phyloP scores from a whole-genome alignment of 2,113 vertebrate species.

The Stegostoma tigrinum region DNA sequence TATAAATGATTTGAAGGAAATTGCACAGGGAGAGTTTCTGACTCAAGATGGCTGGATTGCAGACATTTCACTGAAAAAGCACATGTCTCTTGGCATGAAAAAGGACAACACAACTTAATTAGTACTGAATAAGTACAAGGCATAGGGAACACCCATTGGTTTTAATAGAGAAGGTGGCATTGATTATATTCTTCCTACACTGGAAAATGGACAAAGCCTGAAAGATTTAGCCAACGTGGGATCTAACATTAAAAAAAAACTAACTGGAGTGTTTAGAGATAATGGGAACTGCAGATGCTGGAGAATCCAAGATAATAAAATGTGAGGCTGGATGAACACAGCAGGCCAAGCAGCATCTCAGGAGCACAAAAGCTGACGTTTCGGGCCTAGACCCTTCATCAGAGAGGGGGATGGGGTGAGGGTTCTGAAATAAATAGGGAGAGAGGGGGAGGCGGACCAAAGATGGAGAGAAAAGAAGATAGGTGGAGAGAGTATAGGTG shows the following conservation, averaged over 20 bases:
- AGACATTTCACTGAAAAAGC: not conserved
- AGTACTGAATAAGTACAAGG: not conserved
- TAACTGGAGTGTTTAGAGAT: too few relatives aligned
- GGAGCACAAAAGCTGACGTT: too few relatives aligned
- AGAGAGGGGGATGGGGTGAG: too few relatives aligned
- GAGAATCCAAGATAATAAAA: too few relatives aligned
- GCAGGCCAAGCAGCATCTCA: too few relatives aligned
- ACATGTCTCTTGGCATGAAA: not conserved
- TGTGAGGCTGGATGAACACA: too few relatives aligned
- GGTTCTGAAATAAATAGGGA: too few relatives aligned
- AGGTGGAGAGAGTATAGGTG: too few relatives aligned
- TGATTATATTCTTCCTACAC: slow-evolving; percentile 52
- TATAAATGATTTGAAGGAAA: slow-evolving; percentile 5
- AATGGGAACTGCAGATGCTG: too few relatives aligned
- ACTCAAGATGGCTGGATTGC: not conserved
- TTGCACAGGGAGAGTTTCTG: not conserved
- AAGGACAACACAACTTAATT: not conserved
- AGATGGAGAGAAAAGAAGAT: too few relatives aligned
- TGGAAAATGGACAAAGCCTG: slow-evolving; percentile 48
- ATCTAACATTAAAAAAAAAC: slow-evolving; percentile 37
- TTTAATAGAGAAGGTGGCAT: slow-evolving; percentile 56
- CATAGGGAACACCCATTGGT: slow-evolving; percentile 55
- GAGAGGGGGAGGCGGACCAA: too few relatives aligned
- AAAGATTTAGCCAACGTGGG: slow-evolving; percentile 55
- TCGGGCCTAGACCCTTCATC: too few relatives aligned